These are phyloP conservation scores for Mechanitis messenoides DNA, from an alignment of 2,888 invertebrate species.

Conservation along the genomic window DNA sequence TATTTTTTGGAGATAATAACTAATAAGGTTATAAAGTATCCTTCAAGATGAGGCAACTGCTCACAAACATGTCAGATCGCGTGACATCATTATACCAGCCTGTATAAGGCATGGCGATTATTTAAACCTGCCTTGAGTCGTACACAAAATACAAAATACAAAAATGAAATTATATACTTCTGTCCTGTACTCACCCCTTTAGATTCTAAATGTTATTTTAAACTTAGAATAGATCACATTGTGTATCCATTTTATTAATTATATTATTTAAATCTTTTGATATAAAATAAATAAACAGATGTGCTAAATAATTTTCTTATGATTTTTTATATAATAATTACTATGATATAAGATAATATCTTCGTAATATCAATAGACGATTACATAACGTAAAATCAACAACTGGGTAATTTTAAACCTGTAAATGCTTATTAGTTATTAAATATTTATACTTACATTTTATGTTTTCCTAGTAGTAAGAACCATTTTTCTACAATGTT, in stretches of 20 bases:
- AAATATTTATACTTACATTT: background rate
- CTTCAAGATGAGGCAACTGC: constrained; percentile 43
- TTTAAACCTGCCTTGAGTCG: background rate
- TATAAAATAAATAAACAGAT: no score
- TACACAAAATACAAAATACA: background rate
- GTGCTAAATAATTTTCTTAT: no score
- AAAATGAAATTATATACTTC: no score
- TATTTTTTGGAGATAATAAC: constrained; percentile 53
- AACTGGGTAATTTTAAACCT: background rate
- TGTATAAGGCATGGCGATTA: constrained; percentile 13
- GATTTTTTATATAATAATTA: no score
- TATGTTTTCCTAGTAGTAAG: constrained; percentile 5
- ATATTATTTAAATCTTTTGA: no score
- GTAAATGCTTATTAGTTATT: background rate
- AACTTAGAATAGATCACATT: no score
- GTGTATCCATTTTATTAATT: no score
- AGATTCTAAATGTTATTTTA: no score
- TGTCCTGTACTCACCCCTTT: no score
- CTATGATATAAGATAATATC: no score
- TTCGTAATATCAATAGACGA: background rate
- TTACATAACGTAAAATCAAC: background rate
- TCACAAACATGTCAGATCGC: constrained; percentile 56
- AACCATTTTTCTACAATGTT: constrained; percentile 4
- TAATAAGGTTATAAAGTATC: constrained; percentile 54
- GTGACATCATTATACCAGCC: constrained; percentile 35